These are phyloP conservation scores for Acanthis flammea DNA, from an alignment of 2,797 vertebrate species.

Conservation along the genomic window DNA sequence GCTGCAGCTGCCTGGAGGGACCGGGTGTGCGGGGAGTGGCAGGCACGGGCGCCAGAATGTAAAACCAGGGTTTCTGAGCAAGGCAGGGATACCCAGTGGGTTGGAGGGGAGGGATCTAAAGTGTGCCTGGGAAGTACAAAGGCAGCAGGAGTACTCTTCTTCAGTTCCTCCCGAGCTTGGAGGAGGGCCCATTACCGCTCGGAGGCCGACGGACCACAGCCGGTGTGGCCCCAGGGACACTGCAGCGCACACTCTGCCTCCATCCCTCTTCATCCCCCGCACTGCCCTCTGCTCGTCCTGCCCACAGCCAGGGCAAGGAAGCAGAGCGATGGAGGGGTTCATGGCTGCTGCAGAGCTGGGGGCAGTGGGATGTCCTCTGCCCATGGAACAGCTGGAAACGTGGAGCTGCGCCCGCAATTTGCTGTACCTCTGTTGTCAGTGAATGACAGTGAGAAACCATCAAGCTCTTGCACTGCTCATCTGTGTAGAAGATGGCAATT, in stretches of 20 bases:
- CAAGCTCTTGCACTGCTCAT: not conserved
- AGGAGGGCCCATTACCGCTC: not conserved
- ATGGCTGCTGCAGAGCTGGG: not conserved
- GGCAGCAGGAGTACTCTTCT: not conserved
- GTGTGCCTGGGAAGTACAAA: not conserved
- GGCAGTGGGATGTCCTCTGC: not conserved
- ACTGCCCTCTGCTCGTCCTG: not conserved
- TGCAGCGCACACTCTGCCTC: accelerated
- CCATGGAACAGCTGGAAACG: not conserved
- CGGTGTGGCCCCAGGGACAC: not conserved
- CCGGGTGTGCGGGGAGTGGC: not conserved
- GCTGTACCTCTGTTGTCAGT: not conserved
- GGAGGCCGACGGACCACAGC: not conserved
- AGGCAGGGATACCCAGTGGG: not conserved
- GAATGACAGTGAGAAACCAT: not conserved
- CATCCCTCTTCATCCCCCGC: not conserved
- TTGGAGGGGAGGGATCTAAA: not conserved
- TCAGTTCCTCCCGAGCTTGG: not conserved
- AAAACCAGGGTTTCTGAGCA: not conserved
- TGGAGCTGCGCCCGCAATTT: not conserved
- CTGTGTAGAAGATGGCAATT: not conserved
- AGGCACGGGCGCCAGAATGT: not conserved
- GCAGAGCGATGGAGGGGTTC: not conserved
- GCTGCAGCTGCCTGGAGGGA: not conserved
- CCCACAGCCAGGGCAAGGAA: not conserved